phyloP scores from a whole-genome alignment of 2,113 vertebrate genomes.

The Gallinago jamesoni region DNA sequence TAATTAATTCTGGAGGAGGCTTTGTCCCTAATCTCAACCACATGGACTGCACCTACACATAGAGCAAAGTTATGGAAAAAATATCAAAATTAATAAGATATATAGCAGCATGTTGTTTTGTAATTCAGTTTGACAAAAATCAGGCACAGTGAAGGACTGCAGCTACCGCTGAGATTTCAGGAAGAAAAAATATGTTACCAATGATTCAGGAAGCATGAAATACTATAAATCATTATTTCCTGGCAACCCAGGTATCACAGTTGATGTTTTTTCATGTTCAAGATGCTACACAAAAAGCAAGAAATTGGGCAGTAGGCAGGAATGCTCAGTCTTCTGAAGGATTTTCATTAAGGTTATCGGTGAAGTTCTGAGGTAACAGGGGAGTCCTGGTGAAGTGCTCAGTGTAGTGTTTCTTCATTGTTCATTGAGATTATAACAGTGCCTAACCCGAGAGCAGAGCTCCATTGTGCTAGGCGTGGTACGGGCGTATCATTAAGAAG shows the following conservation, averaged over 20 bases:
- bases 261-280: neutral
- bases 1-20: neutral
- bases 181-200: neutral
- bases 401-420: neutral
- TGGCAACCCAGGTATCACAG: neutral
- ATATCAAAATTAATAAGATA: neutral
- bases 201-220: neutral
- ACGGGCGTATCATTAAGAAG: neutral
- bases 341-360: neutral
- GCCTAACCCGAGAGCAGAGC: neutral
- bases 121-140: conserved; percentile 7
- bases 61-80: neutral
- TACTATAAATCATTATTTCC: neutral
- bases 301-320: neutral
- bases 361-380: neutral
- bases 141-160: neutral
- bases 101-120: neutral
- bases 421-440: neutral
- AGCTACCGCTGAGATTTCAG: neutral
- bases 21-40: neutral
- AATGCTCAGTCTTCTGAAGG: neutral
- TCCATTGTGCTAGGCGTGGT: neutral
- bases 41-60: neutral
- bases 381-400: neutral
- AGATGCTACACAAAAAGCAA: neutral